phyloP scores from a whole-genome alignment of 2,888 invertebrate species.

The Polia nebulosa region DNA sequence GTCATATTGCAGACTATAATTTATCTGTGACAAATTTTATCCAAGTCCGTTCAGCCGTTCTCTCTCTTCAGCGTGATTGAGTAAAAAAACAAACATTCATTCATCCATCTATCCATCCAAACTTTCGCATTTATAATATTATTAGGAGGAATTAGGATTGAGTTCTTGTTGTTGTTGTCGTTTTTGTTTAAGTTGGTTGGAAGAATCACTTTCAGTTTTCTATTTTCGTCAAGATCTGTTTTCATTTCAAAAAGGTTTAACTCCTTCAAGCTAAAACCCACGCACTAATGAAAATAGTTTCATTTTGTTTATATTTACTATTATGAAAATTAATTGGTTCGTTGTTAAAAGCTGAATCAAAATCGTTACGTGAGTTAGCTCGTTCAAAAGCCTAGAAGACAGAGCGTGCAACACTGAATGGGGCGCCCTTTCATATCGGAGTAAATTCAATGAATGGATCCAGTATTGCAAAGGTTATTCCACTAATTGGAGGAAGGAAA shows the following conservation, averaged over 20 bases:
- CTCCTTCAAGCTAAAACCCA: slow-evolving; percentile 1
- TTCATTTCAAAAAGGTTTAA: slow-evolving; percentile 9
- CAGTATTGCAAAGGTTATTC: slow-evolving; percentile 69
- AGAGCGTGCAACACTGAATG: slow-evolving; percentile 72
- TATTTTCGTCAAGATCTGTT: not conserved
- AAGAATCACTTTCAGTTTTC: not conserved
- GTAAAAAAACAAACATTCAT: too few species aligned
- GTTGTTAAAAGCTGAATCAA: slow-evolving; percentile 36
- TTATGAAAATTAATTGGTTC: slow-evolving; percentile 53
- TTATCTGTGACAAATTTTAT: too few species aligned
- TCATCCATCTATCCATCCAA: too few species aligned
- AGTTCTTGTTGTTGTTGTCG: not conserved
- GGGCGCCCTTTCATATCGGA: slow-evolving; percentile 56
- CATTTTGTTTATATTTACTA: slow-evolving; percentile 33
- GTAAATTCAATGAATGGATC: slow-evolving; percentile 56
- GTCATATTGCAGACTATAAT: too few species aligned
- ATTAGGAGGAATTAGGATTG: too few species aligned
- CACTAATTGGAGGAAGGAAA: slow-evolving; percentile 77
- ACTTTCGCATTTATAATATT: too few species aligned
- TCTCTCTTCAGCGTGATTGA: too few species aligned
- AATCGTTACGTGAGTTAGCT: slow-evolving; percentile 35
- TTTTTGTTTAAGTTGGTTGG: slow-evolving; percentile 1
- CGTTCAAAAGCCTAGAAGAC: slow-evolving; percentile 54
- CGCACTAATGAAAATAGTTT: not conserved
- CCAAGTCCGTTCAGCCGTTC: too few species aligned